A percentile compares a stretch with the other conserved stretches of the same genome.
Conservation (phyloP, 2,797 vertebrate genomes). For the Myoxocephalus aenaeus region DNA sequence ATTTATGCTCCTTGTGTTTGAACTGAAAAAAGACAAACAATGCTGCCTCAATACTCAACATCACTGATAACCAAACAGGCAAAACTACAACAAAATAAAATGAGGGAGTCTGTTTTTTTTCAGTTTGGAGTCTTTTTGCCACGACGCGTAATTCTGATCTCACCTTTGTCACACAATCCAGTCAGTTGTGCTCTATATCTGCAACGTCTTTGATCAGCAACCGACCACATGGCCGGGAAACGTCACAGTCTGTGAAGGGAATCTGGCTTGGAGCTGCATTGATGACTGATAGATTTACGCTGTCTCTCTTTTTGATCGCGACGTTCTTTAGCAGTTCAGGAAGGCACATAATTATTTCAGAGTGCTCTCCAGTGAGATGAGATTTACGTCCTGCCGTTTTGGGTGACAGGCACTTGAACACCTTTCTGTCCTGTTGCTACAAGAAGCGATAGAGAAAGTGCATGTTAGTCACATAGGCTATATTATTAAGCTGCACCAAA, state of each 20-base stretch:
- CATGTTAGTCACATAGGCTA: slow-evolving; percentile 4
- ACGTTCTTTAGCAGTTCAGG: slow-evolving; percentile 56
- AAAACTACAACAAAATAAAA: slow-evolving; percentile 56
- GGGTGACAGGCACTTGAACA: slow-evolving; percentile 87
- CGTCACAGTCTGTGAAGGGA: slow-evolving; percentile 12
- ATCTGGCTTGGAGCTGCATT: slow-evolving; percentile 21
- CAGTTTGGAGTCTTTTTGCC: slow-evolving; percentile 22
- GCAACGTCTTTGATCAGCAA: slow-evolving; percentile 31
- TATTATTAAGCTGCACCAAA: background rate
- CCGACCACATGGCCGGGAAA: slow-evolving; percentile 35
- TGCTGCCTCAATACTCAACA: slow-evolving; percentile 49
- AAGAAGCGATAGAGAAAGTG: slow-evolving; percentile 40
- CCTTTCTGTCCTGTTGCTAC: slow-evolving; percentile 89
- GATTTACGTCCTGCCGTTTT: slow-evolving; percentile 83
- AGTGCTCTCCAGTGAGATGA: slow-evolving; percentile 59
- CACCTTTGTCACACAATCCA: slow-evolving; percentile 12
- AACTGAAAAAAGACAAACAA: slow-evolving; percentile 40
- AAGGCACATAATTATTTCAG: slow-evolving; percentile 73
- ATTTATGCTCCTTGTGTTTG: slow-evolving; percentile 27
- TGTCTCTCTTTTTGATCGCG: slow-evolving; percentile 57
- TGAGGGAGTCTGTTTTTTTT: slow-evolving; percentile 20
- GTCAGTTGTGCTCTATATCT: slow-evolving; percentile 44
- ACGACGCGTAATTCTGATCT: background rate
- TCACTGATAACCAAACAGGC: slow-evolving; percentile 48
- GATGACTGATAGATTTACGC: slow-evolving; percentile 35